Evolutionary conservation across 2,113 vertebrate species (phyloP), one percentile per base, ranked within the genome.

Genomic region (Clarias macrocephalus): DNA sequence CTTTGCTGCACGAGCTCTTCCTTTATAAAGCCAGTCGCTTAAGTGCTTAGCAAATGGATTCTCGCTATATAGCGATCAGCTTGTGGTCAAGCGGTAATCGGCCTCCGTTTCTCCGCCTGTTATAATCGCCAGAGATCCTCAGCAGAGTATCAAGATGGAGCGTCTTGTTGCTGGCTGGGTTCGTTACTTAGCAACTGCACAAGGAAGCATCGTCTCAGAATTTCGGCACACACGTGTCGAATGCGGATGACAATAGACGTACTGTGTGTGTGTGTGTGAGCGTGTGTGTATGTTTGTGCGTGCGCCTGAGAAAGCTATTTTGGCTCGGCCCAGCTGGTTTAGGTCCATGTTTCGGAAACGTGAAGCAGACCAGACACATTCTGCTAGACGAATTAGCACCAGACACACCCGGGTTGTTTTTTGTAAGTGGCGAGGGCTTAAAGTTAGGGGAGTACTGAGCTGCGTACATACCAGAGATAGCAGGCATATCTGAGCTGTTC

Each of bases 111-210:
- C 85, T 62, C 42, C 5, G 28, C 12, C 2, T 13, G 63, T 54
- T 84, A 19, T 84, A 18, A 33, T n/a, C 23, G 11, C 60, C 68
- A 76, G 66, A 88, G 25, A 86, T 80, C 75, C 48, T 48, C 37
- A 5, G 52, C 33, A 33, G 33, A 37, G 33, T 37, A 37, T 37
- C 80, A 86, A 89, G 83, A 85, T 89, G 86, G 88, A 80, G 65
- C 73, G 76, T 76, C n/a, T 54, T 80, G 83, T 80, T 65, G 54
- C 57, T 85, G 72, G 80, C 82, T 75, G 79, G 33, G 3, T 28
- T 81, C 86, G 89, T 90, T 90, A 23, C 89, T 89, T 62, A 87
- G 89, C 89, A 84, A 83, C 83, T 87, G 81, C 57, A 63, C 23
- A 57, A 48, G 63, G 79, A 79, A 87, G 42, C 60, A 76, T 75